phyloP scores from a whole-genome alignment of 2,113 vertebrate species.

The Morphnarchus princeps region DNA sequence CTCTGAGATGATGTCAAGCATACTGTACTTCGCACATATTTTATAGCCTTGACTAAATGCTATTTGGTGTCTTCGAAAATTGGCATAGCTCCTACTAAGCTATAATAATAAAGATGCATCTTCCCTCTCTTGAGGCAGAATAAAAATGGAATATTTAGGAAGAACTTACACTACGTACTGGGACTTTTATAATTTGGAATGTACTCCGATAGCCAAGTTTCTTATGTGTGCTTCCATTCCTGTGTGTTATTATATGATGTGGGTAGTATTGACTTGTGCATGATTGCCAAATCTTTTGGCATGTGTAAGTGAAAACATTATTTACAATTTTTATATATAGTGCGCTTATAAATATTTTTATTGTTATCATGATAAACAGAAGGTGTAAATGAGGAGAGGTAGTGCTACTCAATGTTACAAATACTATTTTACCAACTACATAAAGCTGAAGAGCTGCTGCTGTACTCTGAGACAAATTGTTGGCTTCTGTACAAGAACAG shows the following conservation, averaged over 20 bases:
- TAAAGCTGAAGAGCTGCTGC: neutral
- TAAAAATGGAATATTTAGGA: neutral
- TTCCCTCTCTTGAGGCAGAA: neutral
- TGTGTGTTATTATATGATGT: fast-evolving
- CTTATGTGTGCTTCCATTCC: neutral
- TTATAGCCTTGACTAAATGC: neutral
- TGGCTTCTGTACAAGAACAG: neutral
- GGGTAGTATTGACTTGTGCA: neutral
- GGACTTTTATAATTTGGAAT: neutral
- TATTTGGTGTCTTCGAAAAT: neutral
- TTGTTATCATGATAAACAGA: neutral
- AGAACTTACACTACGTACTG: neutral
- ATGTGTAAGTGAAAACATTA: neutral
- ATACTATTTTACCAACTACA: neutral
- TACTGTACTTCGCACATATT: neutral
- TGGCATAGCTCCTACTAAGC: neutral
- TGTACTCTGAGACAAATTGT: neutral
- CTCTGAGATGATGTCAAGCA: neutral
- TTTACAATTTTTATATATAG: neutral
- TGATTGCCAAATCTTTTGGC: neutral
- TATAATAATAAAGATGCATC: neutral
- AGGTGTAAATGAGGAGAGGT: neutral
- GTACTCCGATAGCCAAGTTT: neutral
- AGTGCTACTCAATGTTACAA: neutral
- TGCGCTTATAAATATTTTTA: neutral